A percentile compares a stretch with the other conserved stretches of the same genome.
These are phyloP conservation scores for Gisinianus flammeolus DNA, from an alignment of 2,888 invertebrate species.

Conservation along the genomic window DNA sequence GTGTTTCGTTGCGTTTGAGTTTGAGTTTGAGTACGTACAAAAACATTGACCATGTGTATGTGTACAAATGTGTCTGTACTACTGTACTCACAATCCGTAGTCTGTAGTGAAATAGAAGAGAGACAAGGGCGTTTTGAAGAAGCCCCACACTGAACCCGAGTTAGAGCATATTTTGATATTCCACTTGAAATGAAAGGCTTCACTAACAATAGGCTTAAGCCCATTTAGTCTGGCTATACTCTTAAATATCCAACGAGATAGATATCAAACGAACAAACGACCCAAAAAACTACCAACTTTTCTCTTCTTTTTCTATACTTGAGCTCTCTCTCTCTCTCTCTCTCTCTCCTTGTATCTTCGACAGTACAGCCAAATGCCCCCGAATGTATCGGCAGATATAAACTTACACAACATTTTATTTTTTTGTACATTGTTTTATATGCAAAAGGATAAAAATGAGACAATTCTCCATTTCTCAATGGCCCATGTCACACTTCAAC, in stretches of 20 bases:
- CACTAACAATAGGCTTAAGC: conserved; percentile 34
- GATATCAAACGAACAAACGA: too few species aligned
- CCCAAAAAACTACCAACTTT: too few species aligned
- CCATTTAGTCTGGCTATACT: conserved; percentile 2
- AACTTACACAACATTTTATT: background rate
- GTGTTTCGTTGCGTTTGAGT: too few species aligned
- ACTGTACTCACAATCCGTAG: too few species aligned
- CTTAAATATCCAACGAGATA: too few species aligned
- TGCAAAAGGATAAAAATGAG: background rate
- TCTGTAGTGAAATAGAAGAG: background rate
- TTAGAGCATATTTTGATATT: conserved; percentile 44
- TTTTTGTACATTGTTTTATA: background rate
- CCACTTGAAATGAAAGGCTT: conserved; percentile 53
- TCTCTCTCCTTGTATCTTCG: background rate
- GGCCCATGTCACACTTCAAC: conserved; percentile 1
- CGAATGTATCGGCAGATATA: background rate
- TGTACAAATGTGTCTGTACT: too few species aligned
- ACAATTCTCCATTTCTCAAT: background rate
- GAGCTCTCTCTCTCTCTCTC: too few species aligned
- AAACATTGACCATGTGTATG: background rate
- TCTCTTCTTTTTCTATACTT: too few species aligned
- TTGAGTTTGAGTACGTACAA: too few species aligned
- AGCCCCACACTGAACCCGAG: background rate
- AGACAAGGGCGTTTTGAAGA: conserved; percentile 19
- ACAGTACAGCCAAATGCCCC: background rate